Percentiles rank a stretch among this genome's conserved stretches.
phyloP scores from a whole-genome alignment of 2,797 vertebrate genomes.

The Lutra lutra region DNA sequence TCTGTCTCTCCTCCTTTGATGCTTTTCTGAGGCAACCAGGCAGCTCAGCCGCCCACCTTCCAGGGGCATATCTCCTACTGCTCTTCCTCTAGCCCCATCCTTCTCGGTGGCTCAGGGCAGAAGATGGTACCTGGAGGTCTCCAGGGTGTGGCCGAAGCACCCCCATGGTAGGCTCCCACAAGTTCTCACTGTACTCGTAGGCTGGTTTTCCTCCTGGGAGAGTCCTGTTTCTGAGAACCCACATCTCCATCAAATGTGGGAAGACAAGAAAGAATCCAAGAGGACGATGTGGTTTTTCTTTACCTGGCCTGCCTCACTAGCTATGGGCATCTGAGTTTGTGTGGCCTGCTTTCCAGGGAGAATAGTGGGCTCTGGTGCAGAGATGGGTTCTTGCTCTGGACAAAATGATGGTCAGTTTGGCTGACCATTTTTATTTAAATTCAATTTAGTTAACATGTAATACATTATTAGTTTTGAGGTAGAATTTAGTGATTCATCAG shows the following conservation, averaged over 20 bases:
- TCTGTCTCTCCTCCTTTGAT: accelerated
- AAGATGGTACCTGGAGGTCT: background rate
- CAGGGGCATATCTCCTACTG: background rate
- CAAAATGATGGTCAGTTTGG: background rate
- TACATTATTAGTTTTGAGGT: background rate
- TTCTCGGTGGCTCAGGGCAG: background rate
- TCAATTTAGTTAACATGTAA: background rate
- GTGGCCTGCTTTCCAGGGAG: background rate
- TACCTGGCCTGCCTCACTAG: background rate
- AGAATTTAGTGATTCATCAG: background rate
- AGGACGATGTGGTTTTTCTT: accelerated
- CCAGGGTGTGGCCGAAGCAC: accelerated
- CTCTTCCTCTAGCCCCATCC: background rate
- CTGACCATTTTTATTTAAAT: background rate
- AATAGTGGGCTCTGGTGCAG: background rate
- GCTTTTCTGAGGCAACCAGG: background rate
- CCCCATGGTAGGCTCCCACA: background rate
- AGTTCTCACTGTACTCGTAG: background rate
- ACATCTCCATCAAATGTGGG: background rate
- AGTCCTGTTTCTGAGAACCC: background rate
- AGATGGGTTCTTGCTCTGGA: background rate
- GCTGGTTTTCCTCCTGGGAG: background rate
- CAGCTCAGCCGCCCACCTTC: background rate
- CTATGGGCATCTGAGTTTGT: background rate
- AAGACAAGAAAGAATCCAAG: background rate